These are phyloP conservation scores for Eonycteris spelaea DNA, from an alignment of 2,113 vertebrate genomes.

Conservation along the genomic window DNA sequence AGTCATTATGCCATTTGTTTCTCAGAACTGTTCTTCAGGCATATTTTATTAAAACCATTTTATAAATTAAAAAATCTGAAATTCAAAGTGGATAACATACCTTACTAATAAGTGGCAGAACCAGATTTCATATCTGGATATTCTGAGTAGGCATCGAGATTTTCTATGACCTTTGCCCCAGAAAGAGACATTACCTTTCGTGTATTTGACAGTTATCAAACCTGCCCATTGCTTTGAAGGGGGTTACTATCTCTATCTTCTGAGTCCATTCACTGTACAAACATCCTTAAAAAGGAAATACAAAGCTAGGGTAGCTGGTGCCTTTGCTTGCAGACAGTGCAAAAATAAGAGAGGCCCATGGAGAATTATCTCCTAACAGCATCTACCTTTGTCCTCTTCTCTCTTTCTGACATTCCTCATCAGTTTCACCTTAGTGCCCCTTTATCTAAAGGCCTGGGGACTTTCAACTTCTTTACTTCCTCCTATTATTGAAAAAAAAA, in stretches of 20 bases:
- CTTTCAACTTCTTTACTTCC: background rate
- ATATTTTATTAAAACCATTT: background rate
- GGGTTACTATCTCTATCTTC: background rate
- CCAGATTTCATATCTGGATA: background rate
- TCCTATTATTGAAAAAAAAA: background rate
- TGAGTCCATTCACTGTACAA: background rate
- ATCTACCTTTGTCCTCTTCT: background rate
- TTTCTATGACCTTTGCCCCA: background rate
- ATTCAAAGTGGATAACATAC: background rate
- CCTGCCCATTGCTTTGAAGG: background rate
- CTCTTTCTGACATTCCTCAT: background rate
- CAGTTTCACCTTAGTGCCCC: background rate
- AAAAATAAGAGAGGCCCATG: background rate
- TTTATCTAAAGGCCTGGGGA: background rate
- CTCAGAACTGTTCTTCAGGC: background rate
- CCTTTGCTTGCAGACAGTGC: background rate
- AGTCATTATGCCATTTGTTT: background rate
- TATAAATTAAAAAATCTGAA: background rate
- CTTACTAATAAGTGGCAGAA: background rate
- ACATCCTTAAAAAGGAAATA: background rate
- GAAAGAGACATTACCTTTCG: background rate
- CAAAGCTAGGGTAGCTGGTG: background rate
- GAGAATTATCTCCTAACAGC: background rate
- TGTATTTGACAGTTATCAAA: background rate
- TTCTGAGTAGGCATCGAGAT: background rate